Conservation (phyloP, 2,113 vertebrate species). For the Ondatra zibethicus region DNA sequence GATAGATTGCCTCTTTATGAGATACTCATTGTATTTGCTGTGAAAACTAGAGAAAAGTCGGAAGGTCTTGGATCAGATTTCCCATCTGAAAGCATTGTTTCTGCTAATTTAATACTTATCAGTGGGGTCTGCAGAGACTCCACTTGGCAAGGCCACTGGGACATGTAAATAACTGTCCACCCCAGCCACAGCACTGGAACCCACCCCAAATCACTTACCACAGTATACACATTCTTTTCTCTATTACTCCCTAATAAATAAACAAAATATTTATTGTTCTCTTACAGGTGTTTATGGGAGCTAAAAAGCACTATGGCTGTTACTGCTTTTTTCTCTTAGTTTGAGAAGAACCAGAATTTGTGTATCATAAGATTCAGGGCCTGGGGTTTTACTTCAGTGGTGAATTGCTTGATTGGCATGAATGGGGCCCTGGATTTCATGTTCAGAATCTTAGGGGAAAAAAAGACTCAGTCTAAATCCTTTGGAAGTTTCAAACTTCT, state of each 20-base stretch:
- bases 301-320: neutral
- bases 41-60: conserved; percentile 21
- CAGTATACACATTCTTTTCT: neutral
- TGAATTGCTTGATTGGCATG: neutral
- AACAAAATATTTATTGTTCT: neutral
- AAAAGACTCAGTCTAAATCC: neutral
- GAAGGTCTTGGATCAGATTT: neutral
- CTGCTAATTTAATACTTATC: conserved; percentile 58
- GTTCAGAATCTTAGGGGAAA: neutral
- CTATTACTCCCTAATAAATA: neutral
- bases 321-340: neutral
- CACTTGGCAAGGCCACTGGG: conserved; percentile 21
- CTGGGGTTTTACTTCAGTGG: neutral
- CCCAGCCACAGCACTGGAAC: neutral
- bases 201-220: neutral
- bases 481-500: conserved; percentile 19
- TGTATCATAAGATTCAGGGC: neutral
- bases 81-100: conserved; percentile 39
- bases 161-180: neutral
- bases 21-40: conserved; percentile 13
- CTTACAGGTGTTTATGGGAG: neutral
- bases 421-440: neutral
- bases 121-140: neutral
- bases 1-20: conserved; percentile 30
- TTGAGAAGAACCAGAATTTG: conserved; percentile 25